Evolutionary conservation across 2,888 invertebrate species (phyloP).

Genomic region (Leptinotarsa tumamoca): DNA sequence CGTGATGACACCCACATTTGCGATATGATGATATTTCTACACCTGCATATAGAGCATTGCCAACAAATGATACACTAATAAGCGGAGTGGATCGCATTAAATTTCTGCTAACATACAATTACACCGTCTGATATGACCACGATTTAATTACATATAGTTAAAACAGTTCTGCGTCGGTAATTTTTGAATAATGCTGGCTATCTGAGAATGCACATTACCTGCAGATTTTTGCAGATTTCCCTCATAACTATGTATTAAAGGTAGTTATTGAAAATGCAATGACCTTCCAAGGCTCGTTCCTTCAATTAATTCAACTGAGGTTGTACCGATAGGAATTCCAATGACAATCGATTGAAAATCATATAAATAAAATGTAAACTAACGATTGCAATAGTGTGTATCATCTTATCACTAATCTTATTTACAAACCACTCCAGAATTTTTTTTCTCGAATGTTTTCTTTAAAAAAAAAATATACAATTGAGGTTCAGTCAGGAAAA

Average conservation of each 20-base stretch:
- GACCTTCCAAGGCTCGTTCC: not conserved
- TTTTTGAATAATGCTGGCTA: slow-evolving; percentile 7
- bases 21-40: not conserved
- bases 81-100: not conserved
- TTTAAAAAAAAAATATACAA: too few relatives aligned
- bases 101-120: slow-evolving; percentile 3
- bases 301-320: not conserved
- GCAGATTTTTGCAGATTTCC: slow-evolving; percentile 1
- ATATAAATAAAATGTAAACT: too few relatives aligned
- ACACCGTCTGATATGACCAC: slow-evolving; percentile 1
- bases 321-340: not conserved
- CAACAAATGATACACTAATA: slow-evolving; percentile 3
- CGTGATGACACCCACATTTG: too few relatives aligned
- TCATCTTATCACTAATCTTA: too few relatives aligned
- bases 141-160: slow-evolving; percentile 12
- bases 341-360: not conserved
- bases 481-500: too few relatives aligned
- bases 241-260: not conserved
- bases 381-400: too few relatives aligned
- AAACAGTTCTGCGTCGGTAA: slow-evolving; percentile 14
- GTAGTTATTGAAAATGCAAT: slow-evolving; percentile 1
- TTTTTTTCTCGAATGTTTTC: too few relatives aligned
- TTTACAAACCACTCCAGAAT: too few relatives aligned
- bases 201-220: slow-evolving; percentile 12
- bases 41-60: not conserved